Conservation (phyloP, 2,113 vertebrate genomes). For the Menidia beryllina region DNA sequence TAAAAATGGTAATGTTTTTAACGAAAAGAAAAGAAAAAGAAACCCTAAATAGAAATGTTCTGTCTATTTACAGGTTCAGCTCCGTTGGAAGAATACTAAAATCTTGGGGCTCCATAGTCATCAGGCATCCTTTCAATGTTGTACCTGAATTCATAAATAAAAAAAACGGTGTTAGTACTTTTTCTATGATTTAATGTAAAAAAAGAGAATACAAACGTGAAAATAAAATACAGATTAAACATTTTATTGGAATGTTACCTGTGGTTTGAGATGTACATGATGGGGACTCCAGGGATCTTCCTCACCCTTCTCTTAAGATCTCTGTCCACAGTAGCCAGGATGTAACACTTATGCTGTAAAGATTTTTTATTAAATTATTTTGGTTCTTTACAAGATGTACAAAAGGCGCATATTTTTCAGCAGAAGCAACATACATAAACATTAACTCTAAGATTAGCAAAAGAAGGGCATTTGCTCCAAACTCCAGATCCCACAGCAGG, state of each 20-base stretch:
- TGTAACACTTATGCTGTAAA: conserved; percentile 97
- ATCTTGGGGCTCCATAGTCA: conserved; percentile 95
- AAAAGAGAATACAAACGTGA: background rate
- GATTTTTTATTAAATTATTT: background rate
- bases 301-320: conserved; percentile 95
- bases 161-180: background rate
- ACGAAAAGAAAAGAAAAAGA: conserved; percentile 19
- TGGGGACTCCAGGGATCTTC: conserved; percentile 97
- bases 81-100: conserved; percentile 73
- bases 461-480: background rate
- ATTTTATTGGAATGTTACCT: conserved; percentile 80
- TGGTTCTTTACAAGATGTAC: background rate
- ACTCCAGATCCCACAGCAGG: background rate
- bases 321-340: conserved; percentile 96
- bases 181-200: background rate
- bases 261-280: conserved; percentile 99
- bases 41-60: conserved; percentile 30
- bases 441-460: background rate
- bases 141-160: conserved; percentile 82
- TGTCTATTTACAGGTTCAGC: conserved; percentile 54
- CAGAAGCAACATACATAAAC: background rate
- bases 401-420: background rate
- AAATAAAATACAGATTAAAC: background rate
- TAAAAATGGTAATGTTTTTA: conserved; percentile 1
- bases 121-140: conserved; percentile 99